phyloP scores from a whole-genome alignment of 2,888 invertebrate genomes.

The Metalampra italica region DNA sequence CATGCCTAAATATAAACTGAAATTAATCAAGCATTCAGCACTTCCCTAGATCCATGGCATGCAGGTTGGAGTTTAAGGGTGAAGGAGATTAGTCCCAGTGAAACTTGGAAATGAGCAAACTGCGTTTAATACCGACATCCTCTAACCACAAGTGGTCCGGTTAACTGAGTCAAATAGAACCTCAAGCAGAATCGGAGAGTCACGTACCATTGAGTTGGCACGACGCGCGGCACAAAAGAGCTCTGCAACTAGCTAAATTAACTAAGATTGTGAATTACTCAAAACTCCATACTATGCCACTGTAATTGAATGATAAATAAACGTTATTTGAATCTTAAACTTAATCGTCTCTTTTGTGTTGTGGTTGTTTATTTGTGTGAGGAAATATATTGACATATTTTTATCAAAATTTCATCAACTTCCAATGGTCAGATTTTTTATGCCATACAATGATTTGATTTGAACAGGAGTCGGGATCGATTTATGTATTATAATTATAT shows the following conservation, averaged over 20 bases:
- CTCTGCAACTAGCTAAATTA: not conserved
- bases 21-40: too few species aligned
- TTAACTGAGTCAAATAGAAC: slow-evolving; percentile 7
- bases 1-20: too few species aligned
- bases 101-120: slow-evolving; percentile 18
- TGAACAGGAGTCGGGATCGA: too few species aligned
- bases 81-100: slow-evolving; percentile 15
- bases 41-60: too few species aligned
- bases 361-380: too few species aligned
- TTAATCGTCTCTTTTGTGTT: not conserved
- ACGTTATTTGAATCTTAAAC: not conserved
- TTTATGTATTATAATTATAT: too few species aligned
- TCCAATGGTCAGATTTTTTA: too few species aligned
- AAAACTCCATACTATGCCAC: not conserved
- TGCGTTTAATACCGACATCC: slow-evolving; percentile 1
- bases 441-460: too few species aligned
- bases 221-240: not conserved
- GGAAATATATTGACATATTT: too few species aligned
- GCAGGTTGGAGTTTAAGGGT: not conserved
- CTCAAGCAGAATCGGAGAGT: not conserved
- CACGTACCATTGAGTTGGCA: slow-evolving; percentile 3
- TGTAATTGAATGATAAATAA: not conserved
- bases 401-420: too few species aligned
- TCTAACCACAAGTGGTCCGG: slow-evolving; percentile 29
- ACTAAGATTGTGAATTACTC: not conserved